Conservation (phyloP, 2,888 invertebrate species). For the Cantharis rufa region DNA sequence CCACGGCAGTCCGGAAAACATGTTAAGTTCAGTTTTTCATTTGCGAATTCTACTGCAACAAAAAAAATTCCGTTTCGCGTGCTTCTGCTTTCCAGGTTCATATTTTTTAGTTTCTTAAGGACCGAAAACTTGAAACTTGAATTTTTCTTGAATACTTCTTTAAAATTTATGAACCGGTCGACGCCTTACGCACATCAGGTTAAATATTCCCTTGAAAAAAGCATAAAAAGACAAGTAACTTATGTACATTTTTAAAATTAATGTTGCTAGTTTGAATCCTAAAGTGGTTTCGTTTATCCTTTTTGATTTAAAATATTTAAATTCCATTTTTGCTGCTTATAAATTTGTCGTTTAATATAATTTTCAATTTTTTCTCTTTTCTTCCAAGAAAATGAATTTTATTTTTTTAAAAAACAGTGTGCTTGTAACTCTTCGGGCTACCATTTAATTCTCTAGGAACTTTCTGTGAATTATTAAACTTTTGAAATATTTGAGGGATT, state of each 20-base stretch:
- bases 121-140: not conserved
- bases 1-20: not conserved
- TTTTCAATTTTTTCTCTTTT: not conserved
- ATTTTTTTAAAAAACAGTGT: conserved; percentile 14
- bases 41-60: not conserved
- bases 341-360: not conserved
- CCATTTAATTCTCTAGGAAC: conserved; percentile 18
- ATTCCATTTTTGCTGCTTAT: not conserved
- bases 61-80: not conserved
- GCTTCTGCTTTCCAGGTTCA: not conserved
- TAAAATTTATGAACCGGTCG: not conserved
- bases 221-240: not conserved
- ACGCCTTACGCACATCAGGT: not conserved
- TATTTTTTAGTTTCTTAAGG: not conserved
- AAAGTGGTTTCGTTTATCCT: not conserved
- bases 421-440: conserved; percentile 19
- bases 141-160: not conserved
- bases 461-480: conserved; percentile 4
- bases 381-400: conserved; percentile 9
- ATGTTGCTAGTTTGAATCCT: not conserved
- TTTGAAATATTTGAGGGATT: not conserved
- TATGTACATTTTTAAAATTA: not conserved
- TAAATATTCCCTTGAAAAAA: not conserved
- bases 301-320: conserved; percentile 4
- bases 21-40: not conserved